These are phyloP conservation scores for Spinus pinus DNA, from an alignment of 2,797 vertebrate genomes.

Conservation along the genomic window DNA sequence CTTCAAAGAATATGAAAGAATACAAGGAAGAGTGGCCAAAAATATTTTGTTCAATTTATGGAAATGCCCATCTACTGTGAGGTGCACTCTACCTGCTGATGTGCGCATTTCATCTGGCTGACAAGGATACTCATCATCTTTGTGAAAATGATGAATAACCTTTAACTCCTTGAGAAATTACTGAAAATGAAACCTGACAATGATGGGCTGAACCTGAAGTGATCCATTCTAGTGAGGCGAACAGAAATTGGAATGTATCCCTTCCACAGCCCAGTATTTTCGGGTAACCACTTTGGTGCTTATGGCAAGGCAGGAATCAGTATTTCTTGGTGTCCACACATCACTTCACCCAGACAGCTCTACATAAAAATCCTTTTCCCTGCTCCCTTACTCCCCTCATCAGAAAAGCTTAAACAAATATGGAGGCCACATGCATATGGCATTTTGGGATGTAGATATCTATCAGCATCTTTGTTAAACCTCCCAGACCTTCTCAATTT, in stretches of 20 bases:
- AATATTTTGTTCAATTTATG: not conserved
- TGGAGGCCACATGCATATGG: accelerated
- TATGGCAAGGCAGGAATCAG: not conserved
- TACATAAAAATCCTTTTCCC: not conserved
- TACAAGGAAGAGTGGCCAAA: not conserved
- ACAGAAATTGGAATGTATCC: not conserved
- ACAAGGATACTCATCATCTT: not conserved
- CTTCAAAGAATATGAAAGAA: not conserved
- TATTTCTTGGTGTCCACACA: not conserved
- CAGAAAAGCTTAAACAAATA: not conserved
- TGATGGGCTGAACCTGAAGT: not conserved
- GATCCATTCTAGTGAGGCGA: not conserved
- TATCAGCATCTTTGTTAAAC: not conserved
- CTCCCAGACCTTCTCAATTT: not conserved
- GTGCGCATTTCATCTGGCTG: not conserved
- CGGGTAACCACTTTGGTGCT: not conserved
- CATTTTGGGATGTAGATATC: not conserved
- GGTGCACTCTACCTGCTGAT: not conserved
- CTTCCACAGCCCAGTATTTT: not conserved
- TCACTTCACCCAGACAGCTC: not conserved
- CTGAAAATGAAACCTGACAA: not conserved
- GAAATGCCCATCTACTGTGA: not conserved
- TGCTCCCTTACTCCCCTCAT: not conserved
- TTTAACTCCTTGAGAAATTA: not conserved
- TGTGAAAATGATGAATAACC: not conserved